Conservation (phyloP, 2,888 invertebrate species). For the Callyntrura sp. region DNA sequence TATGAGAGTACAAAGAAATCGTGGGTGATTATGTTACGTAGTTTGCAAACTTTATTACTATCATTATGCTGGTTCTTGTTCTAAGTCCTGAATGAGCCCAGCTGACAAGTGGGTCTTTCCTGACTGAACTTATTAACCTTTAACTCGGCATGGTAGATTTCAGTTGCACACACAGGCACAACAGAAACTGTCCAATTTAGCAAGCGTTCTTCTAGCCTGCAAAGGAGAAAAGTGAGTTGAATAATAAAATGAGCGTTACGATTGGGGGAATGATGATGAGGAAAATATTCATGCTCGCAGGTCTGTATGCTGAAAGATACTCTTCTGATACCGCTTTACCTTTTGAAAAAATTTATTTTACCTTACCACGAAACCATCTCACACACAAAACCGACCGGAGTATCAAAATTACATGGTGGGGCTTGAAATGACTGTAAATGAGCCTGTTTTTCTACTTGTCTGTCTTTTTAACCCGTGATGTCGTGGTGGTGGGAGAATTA, state of each 20-base stretch:
- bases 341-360: slow-evolving; percentile 4
- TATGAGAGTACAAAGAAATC: no score
- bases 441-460: slow-evolving; percentile 27
- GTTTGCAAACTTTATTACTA: no score
- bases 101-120: background rate
- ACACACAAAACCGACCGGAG: slow-evolving; percentile 10
- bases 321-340: background rate
- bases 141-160: background rate
- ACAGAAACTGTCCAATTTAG: slow-evolving; percentile 1
- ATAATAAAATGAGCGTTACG: no score
- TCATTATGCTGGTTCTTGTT: no score
- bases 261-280: background rate
- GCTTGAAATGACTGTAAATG: slow-evolving; percentile 40
- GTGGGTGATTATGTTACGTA: no score
- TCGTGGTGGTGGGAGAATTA: background rate
- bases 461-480: background rate
- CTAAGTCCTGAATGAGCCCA: background rate
- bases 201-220: background rate
- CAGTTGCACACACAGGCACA: background rate
- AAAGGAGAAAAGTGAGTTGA: background rate
- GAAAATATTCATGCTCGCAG: background rate
- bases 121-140: background rate
- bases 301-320: background rate
- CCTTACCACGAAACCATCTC: slow-evolving; percentile 32
- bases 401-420: slow-evolving; percentile 42